Evolutionary conservation across 2,888 invertebrate species (phyloP).

Genomic region (Holacanthella duospinosa): DNA sequence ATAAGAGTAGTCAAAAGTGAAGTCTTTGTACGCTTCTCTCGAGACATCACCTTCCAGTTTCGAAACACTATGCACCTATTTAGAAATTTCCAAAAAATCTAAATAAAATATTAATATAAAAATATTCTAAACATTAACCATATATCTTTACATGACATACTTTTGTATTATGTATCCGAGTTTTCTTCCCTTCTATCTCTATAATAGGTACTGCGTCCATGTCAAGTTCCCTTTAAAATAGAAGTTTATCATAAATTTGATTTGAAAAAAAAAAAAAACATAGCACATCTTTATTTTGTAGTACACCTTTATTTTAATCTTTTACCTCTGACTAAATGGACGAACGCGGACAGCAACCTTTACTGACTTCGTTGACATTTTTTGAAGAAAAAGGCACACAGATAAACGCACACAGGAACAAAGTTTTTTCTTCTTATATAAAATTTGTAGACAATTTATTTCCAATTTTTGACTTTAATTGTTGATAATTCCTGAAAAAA

Average conservation of each 20-base stretch:
- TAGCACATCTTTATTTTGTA: no score
- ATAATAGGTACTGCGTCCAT: slow-evolving; percentile 72
- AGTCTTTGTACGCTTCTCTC: slow-evolving; percentile 66
- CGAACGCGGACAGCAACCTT: slow-evolving; percentile 84
- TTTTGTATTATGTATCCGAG: slow-evolving; percentile 64
- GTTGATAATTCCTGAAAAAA: no score
- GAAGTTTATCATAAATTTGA: slow-evolving; percentile 3
- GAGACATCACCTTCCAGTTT: slow-evolving; percentile 39
- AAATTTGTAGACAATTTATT: no score
- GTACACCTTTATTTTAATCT: background rate
- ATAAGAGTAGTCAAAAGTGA: slow-evolving; percentile 80
- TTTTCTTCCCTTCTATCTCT: slow-evolving; percentile 75
- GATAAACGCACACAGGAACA: no score
- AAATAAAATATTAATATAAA: background rate
- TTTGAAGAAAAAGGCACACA: no score
- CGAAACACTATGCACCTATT: slow-evolving; percentile 14
- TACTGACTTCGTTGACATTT: slow-evolving; percentile 58
- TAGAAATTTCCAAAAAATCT: no score
- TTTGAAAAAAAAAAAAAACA: no score
- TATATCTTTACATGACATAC: slow-evolving; percentile 43
- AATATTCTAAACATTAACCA: background rate
- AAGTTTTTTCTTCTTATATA: no score
- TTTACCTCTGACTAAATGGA: slow-evolving; percentile 76
- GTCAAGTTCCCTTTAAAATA: slow-evolving; percentile 59
- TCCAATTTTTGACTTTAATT: no score